phyloP scores from a whole-genome alignment of 2,888 invertebrate species.

The Pristionchus arcanus region DNA sequence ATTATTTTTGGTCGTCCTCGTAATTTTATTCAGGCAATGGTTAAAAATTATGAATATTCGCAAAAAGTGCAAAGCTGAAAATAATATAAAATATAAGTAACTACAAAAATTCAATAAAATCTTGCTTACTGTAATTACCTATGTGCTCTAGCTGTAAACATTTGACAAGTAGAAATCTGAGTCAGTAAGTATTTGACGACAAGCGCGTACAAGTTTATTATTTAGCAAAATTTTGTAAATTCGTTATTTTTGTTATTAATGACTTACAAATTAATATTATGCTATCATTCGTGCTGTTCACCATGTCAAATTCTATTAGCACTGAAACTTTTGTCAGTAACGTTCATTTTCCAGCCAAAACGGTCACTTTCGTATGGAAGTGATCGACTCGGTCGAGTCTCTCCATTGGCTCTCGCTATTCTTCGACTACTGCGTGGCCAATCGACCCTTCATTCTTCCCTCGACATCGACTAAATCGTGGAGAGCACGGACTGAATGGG shows the following conservation, averaged over 20 bases:
- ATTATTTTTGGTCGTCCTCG: too few relatives aligned
- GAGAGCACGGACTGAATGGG: constrained; percentile 65
- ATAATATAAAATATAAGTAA: neutral
- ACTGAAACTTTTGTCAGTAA: neutral
- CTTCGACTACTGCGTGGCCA: constrained; percentile 60
- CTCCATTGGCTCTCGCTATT: constrained; percentile 59
- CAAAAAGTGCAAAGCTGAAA: neutral
- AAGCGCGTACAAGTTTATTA: neutral
- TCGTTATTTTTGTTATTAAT: neutral
- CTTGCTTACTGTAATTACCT: neutral
- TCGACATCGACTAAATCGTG: constrained; percentile 61
- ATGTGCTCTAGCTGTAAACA: neutral
- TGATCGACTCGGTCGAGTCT: constrained; percentile 10
- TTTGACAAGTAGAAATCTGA: neutral
- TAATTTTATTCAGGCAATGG: neutral
- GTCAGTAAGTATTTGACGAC: neutral
- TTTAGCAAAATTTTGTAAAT: neutral
- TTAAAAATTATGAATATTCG: neutral
- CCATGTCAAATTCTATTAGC: neutral
- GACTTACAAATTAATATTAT: neutral
- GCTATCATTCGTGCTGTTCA: neutral
- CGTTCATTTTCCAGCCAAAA: neutral
- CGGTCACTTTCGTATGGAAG: constrained; percentile 25
- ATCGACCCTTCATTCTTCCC: constrained; percentile 61
- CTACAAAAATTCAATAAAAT: neutral